Evolutionary conservation across 2,888 invertebrate genomes (phyloP).

Genomic region (Orthonychiurus folsomi): DNA sequence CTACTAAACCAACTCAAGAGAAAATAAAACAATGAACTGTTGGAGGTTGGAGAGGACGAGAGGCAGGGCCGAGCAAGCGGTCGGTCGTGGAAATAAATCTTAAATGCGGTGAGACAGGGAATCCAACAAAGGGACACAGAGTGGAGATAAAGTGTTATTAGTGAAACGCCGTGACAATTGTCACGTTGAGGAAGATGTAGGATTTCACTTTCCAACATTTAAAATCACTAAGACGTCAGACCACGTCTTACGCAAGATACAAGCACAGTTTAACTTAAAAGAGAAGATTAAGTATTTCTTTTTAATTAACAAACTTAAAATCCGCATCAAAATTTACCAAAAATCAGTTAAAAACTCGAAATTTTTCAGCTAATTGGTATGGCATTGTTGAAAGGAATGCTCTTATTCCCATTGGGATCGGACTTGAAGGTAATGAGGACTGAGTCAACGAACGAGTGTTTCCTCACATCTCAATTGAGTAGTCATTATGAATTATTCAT

Average conservation of each 20-base stretch:
- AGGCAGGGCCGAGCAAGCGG: too few relatives aligned
- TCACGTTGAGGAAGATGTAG: not conserved
- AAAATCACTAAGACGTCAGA: too few relatives aligned
- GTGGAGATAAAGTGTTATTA: conserved; percentile 1
- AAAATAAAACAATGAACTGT: not conserved
- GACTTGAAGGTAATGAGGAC: not conserved
- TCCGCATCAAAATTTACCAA: too few relatives aligned
- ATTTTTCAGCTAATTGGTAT: not conserved
- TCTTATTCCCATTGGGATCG: not conserved
- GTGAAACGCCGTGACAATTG: not conserved
- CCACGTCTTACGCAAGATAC: too few relatives aligned
- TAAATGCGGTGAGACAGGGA: not conserved
- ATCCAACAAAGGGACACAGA: not conserved
- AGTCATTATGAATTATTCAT: conserved; percentile 1
- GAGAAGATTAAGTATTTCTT: too few relatives aligned
- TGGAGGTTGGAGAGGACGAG: conserved; percentile 1
- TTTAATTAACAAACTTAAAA: too few relatives aligned
- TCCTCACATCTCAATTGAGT: not conserved
- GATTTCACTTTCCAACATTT: too few relatives aligned
- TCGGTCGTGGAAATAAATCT: not conserved
- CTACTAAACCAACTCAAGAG: not conserved
- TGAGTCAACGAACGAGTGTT: not conserved
- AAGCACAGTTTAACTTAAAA: too few relatives aligned
- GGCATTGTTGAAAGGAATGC: not conserved
- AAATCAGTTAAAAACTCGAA: too few relatives aligned